Base-by-base conservation (phyloP, 2,888 invertebrate species). In the Stratiomys singularior region DNA sequence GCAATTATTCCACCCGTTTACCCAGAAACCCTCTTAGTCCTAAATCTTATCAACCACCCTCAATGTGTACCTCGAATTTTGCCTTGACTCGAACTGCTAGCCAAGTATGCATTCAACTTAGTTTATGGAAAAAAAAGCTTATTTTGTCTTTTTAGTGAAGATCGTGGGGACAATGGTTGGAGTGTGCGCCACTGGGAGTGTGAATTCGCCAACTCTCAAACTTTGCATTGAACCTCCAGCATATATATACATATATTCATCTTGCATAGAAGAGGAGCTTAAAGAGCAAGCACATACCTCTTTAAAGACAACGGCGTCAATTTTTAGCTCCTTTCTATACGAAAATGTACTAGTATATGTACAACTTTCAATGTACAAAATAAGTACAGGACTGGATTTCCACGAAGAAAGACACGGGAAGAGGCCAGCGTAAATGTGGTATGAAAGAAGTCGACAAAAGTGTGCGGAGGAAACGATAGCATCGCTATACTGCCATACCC, bases 31-130 rank as follows among this genome's bases (percentile, higher is more conserved):
- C 66, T 7, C 78, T 78, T 69, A 60, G 69, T 78, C 76, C 76
- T 67, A 76, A 76, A 76, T 78, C 76, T 78, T 78, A 66, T 67
- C 76, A 78, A 46, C 30, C 67, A n/a, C 25, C 47, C 63, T 44
- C 15, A 27, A 52, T 15, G 30, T 44, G 52, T 13, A 44, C 52
- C 47, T 52, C 25, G 15, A 44, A 15, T 30, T 27, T 21, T 18
- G 1, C 28, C 47, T 58, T 23, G 30, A 67, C 25, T 69, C 37
- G 18, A 23, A 23, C 46, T 67, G 21, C 64, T 67, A 18, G 46
- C 30, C 44, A 46, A 67, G 21, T 23, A 67, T 67, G 67, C 67
- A 67, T 47, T 69, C 18, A 47, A 69, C 44, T 27, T 47, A 47
- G 3, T 69, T 46, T 69, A 4, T 46, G 47, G 18, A 69, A 69